phyloP scores from a whole-genome alignment of 2,888 invertebrate genomes.

The Hypselothyrea guttata region DNA sequence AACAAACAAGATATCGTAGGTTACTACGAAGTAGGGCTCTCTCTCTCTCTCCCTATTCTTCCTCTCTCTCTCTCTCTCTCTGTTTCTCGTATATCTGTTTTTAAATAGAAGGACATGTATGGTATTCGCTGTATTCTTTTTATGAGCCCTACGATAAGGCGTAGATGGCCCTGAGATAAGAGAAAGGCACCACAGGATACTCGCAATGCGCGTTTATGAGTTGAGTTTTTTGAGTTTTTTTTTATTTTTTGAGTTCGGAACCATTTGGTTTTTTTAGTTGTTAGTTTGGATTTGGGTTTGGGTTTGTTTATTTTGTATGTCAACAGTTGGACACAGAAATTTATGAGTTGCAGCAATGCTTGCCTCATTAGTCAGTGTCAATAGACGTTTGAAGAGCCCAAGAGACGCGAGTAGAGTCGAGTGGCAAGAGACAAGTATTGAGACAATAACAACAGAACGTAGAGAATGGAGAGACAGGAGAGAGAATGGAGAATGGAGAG shows the following conservation, averaged over 20 bases:
- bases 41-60: not conserved
- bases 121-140: conserved; percentile 18
- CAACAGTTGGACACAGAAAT: conserved; percentile 49
- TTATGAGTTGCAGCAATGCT: conserved; percentile 42
- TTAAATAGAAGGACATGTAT: conserved; percentile 27
- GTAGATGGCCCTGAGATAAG: conserved; percentile 36
- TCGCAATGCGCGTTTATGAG: conserved; percentile 28
- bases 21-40: conserved; percentile 32
- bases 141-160: conserved; percentile 38
- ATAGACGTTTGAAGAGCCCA: conserved; percentile 17
- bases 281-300: conserved; percentile 1
- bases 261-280: conserved; percentile 14
- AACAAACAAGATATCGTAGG: conserved; percentile 46
- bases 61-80: not conserved
- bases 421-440: conserved; percentile 22
- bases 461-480: not conserved
- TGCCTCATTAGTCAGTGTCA: conserved; percentile 56
- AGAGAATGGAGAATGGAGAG: no score
- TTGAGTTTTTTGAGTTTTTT: conserved; percentile 6
- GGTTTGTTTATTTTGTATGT: conserved; percentile 51
- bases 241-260: conserved; percentile 40
- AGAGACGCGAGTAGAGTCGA: conserved; percentile 22
- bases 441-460: conserved; percentile 16
- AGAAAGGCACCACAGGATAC: conserved; percentile 41
- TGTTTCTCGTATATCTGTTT: not conserved